Evolutionary conservation across 2,113 vertebrate species (phyloP).

Genomic region (Callorhinus ursinus): DNA sequence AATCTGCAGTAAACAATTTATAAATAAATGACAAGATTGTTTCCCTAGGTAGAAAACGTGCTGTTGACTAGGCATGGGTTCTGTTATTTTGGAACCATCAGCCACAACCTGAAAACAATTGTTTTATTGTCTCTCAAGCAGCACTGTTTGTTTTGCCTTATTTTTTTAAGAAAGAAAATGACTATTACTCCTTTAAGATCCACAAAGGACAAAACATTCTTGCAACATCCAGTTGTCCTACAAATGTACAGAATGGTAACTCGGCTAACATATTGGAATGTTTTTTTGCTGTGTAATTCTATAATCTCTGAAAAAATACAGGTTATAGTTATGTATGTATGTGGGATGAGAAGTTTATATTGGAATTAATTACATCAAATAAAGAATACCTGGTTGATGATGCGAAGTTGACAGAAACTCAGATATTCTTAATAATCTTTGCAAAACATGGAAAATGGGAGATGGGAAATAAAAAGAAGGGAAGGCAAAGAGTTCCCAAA

Average conservation of each 20-base stretch:
- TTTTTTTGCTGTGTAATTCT: not conserved
- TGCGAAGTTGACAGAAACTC: no score
- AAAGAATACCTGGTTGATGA: not conserved
- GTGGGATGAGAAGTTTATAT: not conserved
- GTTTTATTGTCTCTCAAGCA: not conserved
- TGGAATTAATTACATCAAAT: not conserved
- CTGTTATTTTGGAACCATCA: not conserved
- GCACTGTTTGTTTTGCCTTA: not conserved
- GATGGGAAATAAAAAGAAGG: not conserved
- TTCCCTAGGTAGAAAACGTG: slow-evolving; percentile 14
- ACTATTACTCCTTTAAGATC: not conserved
- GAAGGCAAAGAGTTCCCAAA: not conserved
- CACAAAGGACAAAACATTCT: not conserved
- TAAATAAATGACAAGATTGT: slow-evolving; percentile 33
- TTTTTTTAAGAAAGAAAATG: not conserved
- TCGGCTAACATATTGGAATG: not conserved
- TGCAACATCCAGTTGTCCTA: not conserved
- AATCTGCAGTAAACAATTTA: not conserved
- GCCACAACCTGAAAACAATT: not conserved
- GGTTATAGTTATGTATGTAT: not conserved
- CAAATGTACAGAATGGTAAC: not conserved
- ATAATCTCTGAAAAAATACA: not conserved
- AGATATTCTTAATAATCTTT: no score
- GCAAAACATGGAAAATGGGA: not conserved
- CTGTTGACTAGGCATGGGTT: not conserved